Conservation (phyloP, 1,140 invertebrate species). For the Homalodisca vitripennis region DNA sequence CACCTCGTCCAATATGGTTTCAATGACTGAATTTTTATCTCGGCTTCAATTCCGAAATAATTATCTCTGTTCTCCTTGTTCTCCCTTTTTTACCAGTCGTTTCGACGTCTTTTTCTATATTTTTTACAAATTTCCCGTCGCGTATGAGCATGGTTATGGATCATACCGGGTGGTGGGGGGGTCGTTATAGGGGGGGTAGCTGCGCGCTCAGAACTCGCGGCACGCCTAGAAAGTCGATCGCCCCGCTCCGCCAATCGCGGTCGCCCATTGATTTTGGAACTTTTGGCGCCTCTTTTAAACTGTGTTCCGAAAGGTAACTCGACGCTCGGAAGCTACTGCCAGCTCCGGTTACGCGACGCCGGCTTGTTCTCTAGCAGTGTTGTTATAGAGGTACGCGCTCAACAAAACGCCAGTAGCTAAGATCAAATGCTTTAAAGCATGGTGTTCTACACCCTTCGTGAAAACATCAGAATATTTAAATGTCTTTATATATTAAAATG, state of each 20-base stretch:
- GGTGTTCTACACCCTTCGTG: too few relatives aligned
- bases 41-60: slow-evolving; percentile 34
- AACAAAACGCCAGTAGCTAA: too few relatives aligned
- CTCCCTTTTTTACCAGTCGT: slow-evolving; percentile 31
- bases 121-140: slow-evolving; percentile 33
- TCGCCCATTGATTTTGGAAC: slow-evolving; percentile 7
- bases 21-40: slow-evolving; percentile 35
- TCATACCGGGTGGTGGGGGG: slow-evolving; percentile 23
- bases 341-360: too few relatives aligned
- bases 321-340: neutral
- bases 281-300: slow-evolving; percentile 20
- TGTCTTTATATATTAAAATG: too few relatives aligned
- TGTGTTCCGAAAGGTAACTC: neutral
- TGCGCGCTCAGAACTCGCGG: slow-evolving; percentile 6
- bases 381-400: too few relatives aligned
- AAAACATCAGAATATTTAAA: too few relatives aligned
- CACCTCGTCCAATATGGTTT: slow-evolving; percentile 30
- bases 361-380: too few relatives aligned
- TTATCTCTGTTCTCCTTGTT: slow-evolving; percentile 31
- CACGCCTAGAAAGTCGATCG: slow-evolving; percentile 19
- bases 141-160: slow-evolving; percentile 34
- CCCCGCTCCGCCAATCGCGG: slow-evolving; percentile 3
- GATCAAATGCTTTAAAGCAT: too few relatives aligned
- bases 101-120: slow-evolving; percentile 33
- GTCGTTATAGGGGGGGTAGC: slow-evolving; percentile 2